Percentiles rank a stretch among this genome's conserved stretches.
These are phyloP conservation scores for Stenolophus ochropezus DNA, from an alignment of 2,888 invertebrate genomes.

Conservation along the genomic window DNA sequence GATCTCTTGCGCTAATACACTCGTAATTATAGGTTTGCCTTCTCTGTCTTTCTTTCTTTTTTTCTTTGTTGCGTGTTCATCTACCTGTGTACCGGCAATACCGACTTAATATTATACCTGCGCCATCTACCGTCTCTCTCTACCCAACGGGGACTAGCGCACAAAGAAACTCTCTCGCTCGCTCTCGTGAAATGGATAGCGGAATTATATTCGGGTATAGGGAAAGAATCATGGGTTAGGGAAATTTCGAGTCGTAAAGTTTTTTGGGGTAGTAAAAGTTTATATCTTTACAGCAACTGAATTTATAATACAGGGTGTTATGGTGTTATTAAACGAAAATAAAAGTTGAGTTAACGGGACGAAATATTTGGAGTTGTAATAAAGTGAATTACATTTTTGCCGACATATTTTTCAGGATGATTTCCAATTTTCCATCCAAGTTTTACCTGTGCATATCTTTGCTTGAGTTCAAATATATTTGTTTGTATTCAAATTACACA, in stretches of 20 bases:
- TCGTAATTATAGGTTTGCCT: slow-evolving; percentile 48
- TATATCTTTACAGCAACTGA: not conserved
- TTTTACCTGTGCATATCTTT: too few relatives aligned
- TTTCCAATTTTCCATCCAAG: too few relatives aligned
- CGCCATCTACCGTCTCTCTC: not conserved
- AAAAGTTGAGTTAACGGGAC: too few relatives aligned
- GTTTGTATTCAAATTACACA: too few relatives aligned
- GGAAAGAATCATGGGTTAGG: not conserved
- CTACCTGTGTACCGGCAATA: not conserved
- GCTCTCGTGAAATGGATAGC: not conserved
- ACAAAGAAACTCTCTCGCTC: not conserved
- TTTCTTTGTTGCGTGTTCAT: slow-evolving; percentile 1
- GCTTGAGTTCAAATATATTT: too few relatives aligned
- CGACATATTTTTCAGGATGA: too few relatives aligned
- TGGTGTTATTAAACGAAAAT: not conserved
- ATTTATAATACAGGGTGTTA: not conserved
- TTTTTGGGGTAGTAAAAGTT: not conserved
- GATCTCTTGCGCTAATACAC: slow-evolving; percentile 50
- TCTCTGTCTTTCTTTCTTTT: slow-evolving; percentile 46
- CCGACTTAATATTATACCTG: slow-evolving; percentile 24
- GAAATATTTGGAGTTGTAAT: too few relatives aligned
- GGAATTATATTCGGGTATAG: not conserved
- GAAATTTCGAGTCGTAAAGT: not conserved
- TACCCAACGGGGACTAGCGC: not conserved
- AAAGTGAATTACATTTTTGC: too few relatives aligned